Base-by-base conservation (phyloP, 1,140 invertebrate species). In the Helicoverpa armigera region DNA sequence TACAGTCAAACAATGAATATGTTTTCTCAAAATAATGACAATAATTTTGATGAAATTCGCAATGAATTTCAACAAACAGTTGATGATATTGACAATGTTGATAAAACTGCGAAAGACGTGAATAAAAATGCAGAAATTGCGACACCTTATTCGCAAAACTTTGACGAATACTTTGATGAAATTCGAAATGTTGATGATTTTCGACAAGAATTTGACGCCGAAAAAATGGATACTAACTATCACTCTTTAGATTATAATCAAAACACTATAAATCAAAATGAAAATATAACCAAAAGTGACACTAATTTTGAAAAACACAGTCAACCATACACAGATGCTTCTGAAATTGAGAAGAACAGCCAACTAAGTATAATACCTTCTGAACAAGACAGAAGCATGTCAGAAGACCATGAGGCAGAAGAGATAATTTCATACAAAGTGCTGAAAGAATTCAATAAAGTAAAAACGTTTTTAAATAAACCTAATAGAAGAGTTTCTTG, bases 371-470 rank as follows among this genome's bases (percentile, higher is more conserved):
- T 11, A 3, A 58, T 18, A 23, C 10, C 48, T 53, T 50, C 16
- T 60, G 53, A 63, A 16, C 29, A 31, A 2, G 50, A 31, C 14
- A 43, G 23, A 56, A 58, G 23, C 18, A 54, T 50, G 58, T 80
- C 35, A 65, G 58, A 70, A 67, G 54, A 75, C 5, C 75, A 54
- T 35, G 80, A 82, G 29, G 67, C 80, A 35, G 65, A 86, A 80
- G 85, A 90, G 80, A 65, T 83, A 54, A 79, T 90, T 1, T 81
- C 89, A 9, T 89, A 88, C 72, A 90, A 90, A 83, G 83, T 88
- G 72, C 63, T 90, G 35, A 85, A 89, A 74, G 89, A 89, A 77
- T 85, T 90, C 35, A 90, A 81, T 79, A 90, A 81, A 80, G 61
- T 89, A 0, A 88, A 87, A 13, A 76, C 51, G 56, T 89, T 81